Percentiles rank a stretch among this genome's conserved stretches.
These are phyloP conservation scores for Noctua janthe DNA, from an alignment of 2,888 invertebrate species.

Conservation along the genomic window DNA sequence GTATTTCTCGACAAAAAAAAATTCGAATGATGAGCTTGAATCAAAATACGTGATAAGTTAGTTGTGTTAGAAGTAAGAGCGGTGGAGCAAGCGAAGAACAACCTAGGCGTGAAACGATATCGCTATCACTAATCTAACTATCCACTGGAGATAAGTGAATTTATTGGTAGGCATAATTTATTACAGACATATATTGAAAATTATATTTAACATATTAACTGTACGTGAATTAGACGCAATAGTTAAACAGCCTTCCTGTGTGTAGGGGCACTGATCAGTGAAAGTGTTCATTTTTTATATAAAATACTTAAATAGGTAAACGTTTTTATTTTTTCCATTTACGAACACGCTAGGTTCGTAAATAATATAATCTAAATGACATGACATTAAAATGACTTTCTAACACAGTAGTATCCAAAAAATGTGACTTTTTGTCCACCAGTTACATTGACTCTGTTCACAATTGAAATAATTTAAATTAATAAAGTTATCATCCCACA, in stretches of 20 bases:
- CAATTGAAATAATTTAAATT: slow-evolving; percentile 7
- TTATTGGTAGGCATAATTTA: slow-evolving; percentile 12
- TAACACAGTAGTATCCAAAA: not conserved
- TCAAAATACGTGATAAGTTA: not conserved
- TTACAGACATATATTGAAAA: not conserved
- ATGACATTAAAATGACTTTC: not conserved
- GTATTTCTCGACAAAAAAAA: slow-evolving; percentile 9
- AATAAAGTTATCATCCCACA: not conserved
- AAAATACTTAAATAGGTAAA: not conserved
- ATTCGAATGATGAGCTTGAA: not conserved
- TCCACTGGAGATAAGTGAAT: slow-evolving; percentile 15
- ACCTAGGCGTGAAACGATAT: slow-evolving; percentile 3
- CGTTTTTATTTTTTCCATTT: not conserved
- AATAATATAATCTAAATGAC: not conserved
- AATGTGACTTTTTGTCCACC: not conserved
- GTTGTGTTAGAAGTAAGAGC: slow-evolving; percentile 2
- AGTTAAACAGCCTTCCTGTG: not conserved
- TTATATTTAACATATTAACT: not conserved
- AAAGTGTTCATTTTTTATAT: not conserved
- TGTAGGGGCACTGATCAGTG: not conserved
- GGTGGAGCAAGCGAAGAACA: not conserved
- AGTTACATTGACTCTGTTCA: not conserved
- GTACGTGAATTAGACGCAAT: slow-evolving; percentile 4
- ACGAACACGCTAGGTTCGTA: not conserved
- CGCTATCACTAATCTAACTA: slow-evolving; percentile 32